Conservation (phyloP, 2,797 vertebrate genomes). For the Trachurus trachurus region DNA sequence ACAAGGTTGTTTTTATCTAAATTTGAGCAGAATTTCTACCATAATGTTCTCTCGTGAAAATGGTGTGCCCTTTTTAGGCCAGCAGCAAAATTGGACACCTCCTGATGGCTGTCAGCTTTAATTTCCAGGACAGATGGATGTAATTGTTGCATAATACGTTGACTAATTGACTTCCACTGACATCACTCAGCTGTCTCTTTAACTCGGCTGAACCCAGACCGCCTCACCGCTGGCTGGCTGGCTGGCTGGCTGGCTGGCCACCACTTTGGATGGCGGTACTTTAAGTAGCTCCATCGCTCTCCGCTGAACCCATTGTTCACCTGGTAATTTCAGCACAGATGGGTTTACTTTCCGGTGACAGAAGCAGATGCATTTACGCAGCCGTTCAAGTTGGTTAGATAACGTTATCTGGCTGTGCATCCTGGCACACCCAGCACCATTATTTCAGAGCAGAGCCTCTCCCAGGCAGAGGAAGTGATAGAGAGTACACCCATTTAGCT, state of each 20-base stretch:
- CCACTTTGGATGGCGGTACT: no score
- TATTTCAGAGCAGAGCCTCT: not conserved
- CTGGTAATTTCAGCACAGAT: no score
- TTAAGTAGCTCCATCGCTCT: not conserved
- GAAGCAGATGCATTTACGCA: no score
- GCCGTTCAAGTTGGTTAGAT: no score
- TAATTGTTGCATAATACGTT: not conserved
- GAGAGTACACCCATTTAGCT: not conserved
- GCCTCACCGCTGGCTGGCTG: no score
- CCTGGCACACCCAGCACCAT: constrained; percentile 17
- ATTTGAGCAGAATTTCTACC: not conserved
- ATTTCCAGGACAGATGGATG: not conserved
- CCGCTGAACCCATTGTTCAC: not conserved
- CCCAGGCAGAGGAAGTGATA: constrained; percentile 1
- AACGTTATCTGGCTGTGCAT: constrained; percentile 3
- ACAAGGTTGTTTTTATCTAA: not conserved
- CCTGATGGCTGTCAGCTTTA: not conserved
- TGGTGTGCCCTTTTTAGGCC: no score
- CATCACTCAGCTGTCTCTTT: not conserved
- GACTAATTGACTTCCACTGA: not conserved
- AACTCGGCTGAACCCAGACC: no score
- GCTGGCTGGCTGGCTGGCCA: no score
- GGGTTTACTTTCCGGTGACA: no score
- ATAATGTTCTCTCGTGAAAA: not conserved
- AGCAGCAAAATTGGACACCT: not conserved